Percentiles rank a stretch among this genome's conserved stretches.
These are phyloP conservation scores for Stratiolaelaps scimitus DNA, from an alignment of 1,140 invertebrate species.

Conservation along the genomic window DNA sequence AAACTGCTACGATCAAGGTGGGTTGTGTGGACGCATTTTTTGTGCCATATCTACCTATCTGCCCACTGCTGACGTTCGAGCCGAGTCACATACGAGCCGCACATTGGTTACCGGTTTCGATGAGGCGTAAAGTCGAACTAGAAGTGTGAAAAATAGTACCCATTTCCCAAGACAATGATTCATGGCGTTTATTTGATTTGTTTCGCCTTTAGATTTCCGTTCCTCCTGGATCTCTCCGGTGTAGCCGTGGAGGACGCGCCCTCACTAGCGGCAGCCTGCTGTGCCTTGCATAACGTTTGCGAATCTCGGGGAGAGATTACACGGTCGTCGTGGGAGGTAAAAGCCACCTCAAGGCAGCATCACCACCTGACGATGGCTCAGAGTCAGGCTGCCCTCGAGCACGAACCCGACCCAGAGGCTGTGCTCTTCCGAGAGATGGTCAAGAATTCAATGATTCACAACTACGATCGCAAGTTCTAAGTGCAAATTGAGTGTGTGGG, in stretches of 20 bases:
- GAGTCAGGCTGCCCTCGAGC: constrained; percentile 1
- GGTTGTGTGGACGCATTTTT: neutral
- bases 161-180: too few species aligned
- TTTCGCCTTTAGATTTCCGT: constrained; percentile 11
- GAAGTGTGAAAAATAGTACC: too few species aligned
- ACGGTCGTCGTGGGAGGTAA: neutral
- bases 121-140: too few species aligned
- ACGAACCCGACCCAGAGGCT: constrained; percentile 4
- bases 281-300: constrained; percentile 8
- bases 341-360: neutral
- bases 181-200: too few species aligned
- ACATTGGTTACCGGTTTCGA: too few species aligned
- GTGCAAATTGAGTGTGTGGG: too few species aligned
- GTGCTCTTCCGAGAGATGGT: neutral
- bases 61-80: too few species aligned
- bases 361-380: constrained; percentile 16
- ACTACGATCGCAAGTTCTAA: constrained; percentile 22
- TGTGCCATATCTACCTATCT: too few species aligned
- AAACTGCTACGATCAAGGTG: constrained; percentile 26
- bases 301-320: constrained; percentile 3
- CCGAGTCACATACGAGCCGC: too few species aligned
- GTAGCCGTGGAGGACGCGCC: constrained; percentile 19
- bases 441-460: constrained; percentile 19
- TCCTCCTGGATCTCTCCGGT: neutral
- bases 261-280: neutral